Evolutionary conservation across 2,888 invertebrate genomes (phyloP).

Genomic region (Saturnia pavonia): DNA sequence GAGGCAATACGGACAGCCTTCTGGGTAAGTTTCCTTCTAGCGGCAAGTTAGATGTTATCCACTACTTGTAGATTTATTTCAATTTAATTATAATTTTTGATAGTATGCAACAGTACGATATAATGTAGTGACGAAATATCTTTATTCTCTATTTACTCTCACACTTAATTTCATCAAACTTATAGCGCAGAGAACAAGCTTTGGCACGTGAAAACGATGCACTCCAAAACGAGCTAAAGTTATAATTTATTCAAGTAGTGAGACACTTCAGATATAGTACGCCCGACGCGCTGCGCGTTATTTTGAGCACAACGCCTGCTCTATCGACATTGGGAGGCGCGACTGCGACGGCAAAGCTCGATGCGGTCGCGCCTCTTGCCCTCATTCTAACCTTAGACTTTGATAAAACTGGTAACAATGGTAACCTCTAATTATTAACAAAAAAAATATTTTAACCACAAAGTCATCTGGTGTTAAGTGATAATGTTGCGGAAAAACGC

Average conservation of each 20-base stretch:
- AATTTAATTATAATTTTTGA: no score
- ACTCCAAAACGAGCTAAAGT: constrained; percentile 66
- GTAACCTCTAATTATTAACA: not conserved
- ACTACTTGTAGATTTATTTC: no score
- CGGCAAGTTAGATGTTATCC: no score
- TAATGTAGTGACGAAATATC: not conserved
- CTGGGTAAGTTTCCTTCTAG: no score
- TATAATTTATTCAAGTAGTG: constrained; percentile 79
- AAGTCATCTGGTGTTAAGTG: no score
- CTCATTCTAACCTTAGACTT: constrained; percentile 42
- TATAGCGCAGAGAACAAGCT: constrained; percentile 54
- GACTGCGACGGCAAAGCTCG: constrained; percentile 1
- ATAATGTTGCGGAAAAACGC: not conserved
- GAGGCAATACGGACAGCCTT: no score
- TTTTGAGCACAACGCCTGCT: constrained; percentile 67
- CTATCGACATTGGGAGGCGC: constrained; percentile 37
- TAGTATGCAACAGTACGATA: not conserved
- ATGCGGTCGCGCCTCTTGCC: constrained; percentile 46
- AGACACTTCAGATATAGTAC: constrained; percentile 78
- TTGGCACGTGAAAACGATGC: constrained; percentile 70
- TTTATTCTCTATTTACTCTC: constrained; percentile 25
- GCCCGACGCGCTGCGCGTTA: constrained; percentile 66
- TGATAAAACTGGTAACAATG: constrained; percentile 27
- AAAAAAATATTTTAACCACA: not conserved
- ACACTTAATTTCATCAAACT: constrained; percentile 50